Evolutionary conservation across 2,113 vertebrate species (phyloP).

Genomic region (Bubo bubo): DNA sequence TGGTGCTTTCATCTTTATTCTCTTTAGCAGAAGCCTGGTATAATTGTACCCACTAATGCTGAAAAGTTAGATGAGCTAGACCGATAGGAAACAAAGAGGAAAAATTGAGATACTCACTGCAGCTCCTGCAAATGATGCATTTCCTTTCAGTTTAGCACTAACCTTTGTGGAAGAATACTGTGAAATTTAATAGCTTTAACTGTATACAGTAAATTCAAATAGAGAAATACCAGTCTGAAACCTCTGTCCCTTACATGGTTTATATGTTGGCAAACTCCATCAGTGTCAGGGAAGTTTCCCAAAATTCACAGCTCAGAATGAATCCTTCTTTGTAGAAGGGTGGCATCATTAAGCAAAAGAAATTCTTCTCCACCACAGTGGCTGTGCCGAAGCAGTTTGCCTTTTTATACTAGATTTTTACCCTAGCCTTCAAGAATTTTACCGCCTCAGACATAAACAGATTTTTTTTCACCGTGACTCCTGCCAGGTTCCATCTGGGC

Average conservation of each 20-base stretch:
- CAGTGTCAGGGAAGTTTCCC: conserved; percentile 20
- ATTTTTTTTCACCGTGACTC: background rate
- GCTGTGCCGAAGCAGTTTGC: background rate
- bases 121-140: background rate
- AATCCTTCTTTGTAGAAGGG: conserved; percentile 54
- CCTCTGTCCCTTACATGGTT: background rate
- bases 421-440: conserved; percentile 25
- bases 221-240: conserved; percentile 41
- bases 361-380: background rate
- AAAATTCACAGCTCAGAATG: conserved; percentile 56
- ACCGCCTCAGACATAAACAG: conserved; percentile 13
- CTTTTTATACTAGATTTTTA: conserved; percentile 16
- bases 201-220: conserved; percentile 15
- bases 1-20: background rate
- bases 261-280: conserved; percentile 4
- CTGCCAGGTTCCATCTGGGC: conserved; percentile 10
- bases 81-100: background rate
- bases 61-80: background rate
- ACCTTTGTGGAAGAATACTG: background rate
- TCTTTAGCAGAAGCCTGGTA: background rate
- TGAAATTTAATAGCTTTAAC: conserved; percentile 17
- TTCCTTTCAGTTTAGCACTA: conserved; percentile 11
- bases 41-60: background rate
- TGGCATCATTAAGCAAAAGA: conserved; percentile 36
- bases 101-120: background rate